Evolutionary conservation across 2,113 vertebrate genomes (phyloP).

Genomic region (Tylochromis polylepis): DNA sequence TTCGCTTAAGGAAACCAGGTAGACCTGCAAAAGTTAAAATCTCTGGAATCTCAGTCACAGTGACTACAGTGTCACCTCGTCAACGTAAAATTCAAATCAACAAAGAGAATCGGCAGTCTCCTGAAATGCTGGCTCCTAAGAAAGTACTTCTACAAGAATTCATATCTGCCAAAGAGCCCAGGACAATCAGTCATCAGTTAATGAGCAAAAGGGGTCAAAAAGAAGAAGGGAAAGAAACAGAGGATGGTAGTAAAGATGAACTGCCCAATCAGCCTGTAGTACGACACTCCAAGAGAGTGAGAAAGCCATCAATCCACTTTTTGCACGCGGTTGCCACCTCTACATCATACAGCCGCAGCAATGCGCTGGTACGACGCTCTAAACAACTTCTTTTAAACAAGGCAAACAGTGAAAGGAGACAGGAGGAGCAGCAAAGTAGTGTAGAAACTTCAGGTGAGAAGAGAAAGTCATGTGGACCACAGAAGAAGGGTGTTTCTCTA

Average conservation of each 20-base stretch:
- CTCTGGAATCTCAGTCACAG: conserved; percentile 90
- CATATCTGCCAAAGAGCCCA: conserved; percentile 55
- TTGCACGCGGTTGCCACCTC: conserved; percentile 83
- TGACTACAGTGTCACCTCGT: conserved; percentile 83
- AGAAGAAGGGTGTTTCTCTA: conserved; percentile 27
- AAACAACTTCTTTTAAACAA: conserved; percentile 83
- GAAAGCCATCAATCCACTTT: conserved; percentile 83
- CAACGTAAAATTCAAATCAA: conserved; percentile 85
- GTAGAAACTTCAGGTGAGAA: conserved; percentile 4
- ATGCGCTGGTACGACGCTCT: conserved; percentile 80
- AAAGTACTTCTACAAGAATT: conserved; percentile 39
- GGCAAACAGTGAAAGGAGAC: conserved; percentile 68
- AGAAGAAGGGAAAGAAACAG: background rate
- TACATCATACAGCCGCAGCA: conserved; percentile 81
- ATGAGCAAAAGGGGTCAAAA: background rate
- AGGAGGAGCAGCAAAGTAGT: conserved; percentile 57
- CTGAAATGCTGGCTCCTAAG: conserved; percentile 12
- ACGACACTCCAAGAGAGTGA: conserved; percentile 82
- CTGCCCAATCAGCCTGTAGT: conserved; percentile 41
- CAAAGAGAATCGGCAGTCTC: conserved; percentile 67
- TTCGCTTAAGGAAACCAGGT: conserved; percentile 81
- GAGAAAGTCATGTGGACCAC: background rate
- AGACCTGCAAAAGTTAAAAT: conserved; percentile 93
- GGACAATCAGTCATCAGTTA: conserved; percentile 44
- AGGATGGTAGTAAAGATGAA: background rate